Conservation (phyloP, 2,797 vertebrate genomes). For the Tadarida brasiliensis region DNA sequence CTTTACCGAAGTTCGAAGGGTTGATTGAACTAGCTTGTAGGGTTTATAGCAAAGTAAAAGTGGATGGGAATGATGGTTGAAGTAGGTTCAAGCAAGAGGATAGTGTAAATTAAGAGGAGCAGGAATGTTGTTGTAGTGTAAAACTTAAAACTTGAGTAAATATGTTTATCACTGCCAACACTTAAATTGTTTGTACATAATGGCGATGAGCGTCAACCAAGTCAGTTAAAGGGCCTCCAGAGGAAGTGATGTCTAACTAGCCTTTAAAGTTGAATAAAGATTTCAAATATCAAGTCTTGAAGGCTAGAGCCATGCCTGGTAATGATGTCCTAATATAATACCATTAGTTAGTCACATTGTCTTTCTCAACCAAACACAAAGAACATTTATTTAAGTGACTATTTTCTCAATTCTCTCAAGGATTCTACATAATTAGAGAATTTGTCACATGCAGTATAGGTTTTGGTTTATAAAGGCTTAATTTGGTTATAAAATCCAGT, state of each 20-base stretch:
- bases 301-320: not conserved
- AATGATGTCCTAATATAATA: not conserved
- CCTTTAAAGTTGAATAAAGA: constrained; percentile 34
- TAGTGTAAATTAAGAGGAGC: constrained; percentile 30
- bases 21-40: constrained; percentile 18
- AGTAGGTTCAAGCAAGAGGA: constrained; percentile 10
- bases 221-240: not conserved
- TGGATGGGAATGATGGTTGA: not conserved
- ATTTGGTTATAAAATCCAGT: constrained; percentile 6
- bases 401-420: constrained; percentile 19
- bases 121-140: not conserved
- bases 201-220: not conserved
- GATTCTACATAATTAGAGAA: not conserved
- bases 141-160: constrained; percentile 15
- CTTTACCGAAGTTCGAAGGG: constrained; percentile 44
- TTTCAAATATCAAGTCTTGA: not conserved
- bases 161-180: not conserved
- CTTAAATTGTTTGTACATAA: not conserved
- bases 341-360: not conserved
- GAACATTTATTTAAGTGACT: constrained; percentile 5
- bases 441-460: not conserved
- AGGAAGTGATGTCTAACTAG: not conserved
- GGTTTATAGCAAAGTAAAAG: constrained; percentile 28
- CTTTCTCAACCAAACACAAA: constrained; percentile 1
- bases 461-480: not conserved